Base-by-base conservation (phyloP, 1,140 invertebrate genomes). In the Camponotus pennsylvanicus region DNA sequence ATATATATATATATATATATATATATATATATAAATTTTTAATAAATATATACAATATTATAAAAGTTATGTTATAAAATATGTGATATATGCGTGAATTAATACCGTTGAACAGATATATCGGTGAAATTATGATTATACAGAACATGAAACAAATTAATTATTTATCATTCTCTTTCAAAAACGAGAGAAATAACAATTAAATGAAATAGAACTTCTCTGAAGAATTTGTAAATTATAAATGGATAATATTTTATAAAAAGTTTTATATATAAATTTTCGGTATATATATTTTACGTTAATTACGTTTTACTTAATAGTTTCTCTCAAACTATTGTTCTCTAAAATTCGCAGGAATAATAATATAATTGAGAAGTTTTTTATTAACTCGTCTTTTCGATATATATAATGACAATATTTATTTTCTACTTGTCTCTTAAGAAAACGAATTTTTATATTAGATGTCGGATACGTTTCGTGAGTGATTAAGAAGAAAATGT, bases 71-170 rank as follows among this genome's bases (percentile, higher is more conserved):
- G 2, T 64, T 45, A 32, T n/a, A 32, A 21, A 63, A n/a, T 45
- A 27, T 63, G 15, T 77, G 73, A 76, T 76, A 42, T 45, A 40
- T 40, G 55, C n/a, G 18, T n/a, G 15, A 77, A 64, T 34, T 40
- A 77, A 63, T 40, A 63, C 7, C 40, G 15, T 45, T 11, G 13
- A 61, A 21, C 27, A 61, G n/a, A 42, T 64, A 5, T 42, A 27
- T 77, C 37, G 3, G 13, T 61, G 13, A 13, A 77, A 63, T 63
- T 63, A 57, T 75, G 2, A 75, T 75, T 75, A 57, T 11, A 11
- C n/a, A 8, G 4, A 42, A 45, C 9, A 13, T 77, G n/a, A 77
- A 57, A n/a, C 42, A 42, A 37, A 9, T 3, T 34, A 37, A 2
- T 64, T 61, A 42, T 42, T 61, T 42, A n/a, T 37, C 4, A 61